These are phyloP conservation scores for Papilio xuthus DNA, from an alignment of 1,140 invertebrate genomes.

Conservation along the genomic window DNA sequence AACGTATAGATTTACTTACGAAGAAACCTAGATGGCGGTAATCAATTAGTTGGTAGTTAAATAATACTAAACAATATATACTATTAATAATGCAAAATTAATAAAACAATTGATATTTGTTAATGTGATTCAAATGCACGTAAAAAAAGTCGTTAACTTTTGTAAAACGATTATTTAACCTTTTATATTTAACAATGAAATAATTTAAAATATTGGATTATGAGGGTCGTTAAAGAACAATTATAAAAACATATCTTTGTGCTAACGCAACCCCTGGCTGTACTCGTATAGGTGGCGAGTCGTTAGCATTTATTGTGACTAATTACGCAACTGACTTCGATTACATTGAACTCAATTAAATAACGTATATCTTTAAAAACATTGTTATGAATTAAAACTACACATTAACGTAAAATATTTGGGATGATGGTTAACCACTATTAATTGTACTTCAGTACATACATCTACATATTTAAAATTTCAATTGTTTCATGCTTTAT, in stretches of 20 bases:
- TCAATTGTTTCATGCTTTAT: no score
- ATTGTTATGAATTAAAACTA: not conserved
- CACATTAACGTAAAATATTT: no score
- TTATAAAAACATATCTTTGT: constrained; percentile 20
- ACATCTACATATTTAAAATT: no score
- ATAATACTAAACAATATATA: not conserved
- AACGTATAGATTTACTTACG: no score
- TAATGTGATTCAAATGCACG: not conserved
- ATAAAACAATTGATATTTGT: not conserved
- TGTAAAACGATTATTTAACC: not conserved
- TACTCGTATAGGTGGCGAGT: constrained; percentile 44
- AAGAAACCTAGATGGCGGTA: no score
- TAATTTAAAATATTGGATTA: not conserved
- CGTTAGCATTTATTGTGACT: constrained; percentile 42
- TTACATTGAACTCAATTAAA: constrained; percentile 20
- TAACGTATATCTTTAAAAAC: not conserved
- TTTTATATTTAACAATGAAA: not conserved
- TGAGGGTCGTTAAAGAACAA: constrained; percentile 15
- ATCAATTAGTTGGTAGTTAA: no score
- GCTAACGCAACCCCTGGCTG: constrained; percentile 37
- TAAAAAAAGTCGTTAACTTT: not conserved
- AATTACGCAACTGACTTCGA: constrained; percentile 40
- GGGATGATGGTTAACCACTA: no score
- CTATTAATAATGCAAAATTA: not conserved
- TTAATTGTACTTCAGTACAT: no score